A percentile compares a stretch with the other conserved stretches of the same genome.
phyloP scores from a whole-genome alignment of 2,113 vertebrate genomes.

The Xenus cinereus region DNA sequence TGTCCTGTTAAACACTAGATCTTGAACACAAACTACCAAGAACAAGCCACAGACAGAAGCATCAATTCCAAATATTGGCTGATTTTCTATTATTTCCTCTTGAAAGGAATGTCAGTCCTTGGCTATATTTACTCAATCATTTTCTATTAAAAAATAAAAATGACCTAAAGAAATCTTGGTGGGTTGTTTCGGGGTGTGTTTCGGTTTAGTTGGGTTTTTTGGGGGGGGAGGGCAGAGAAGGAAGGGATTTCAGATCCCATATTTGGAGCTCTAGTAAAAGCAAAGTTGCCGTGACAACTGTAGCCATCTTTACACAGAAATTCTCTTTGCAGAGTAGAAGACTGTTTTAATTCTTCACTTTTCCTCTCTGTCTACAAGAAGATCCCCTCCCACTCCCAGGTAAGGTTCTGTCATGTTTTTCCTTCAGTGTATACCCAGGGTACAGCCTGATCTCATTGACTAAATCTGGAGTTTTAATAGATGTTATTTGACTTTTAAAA shows the following conservation, averaged over 20 bases:
- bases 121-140: not conserved
- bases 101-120: not conserved
- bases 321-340: not conserved
- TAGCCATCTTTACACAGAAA: slow-evolving; percentile 31
- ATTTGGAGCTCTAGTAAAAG: slow-evolving; percentile 5
- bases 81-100: not conserved
- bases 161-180: not conserved
- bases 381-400: not conserved
- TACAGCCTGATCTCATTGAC: slow-evolving; percentile 38
- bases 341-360: not conserved
- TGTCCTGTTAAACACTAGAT: not conserved
- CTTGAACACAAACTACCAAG: not conserved
- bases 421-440: not conserved
- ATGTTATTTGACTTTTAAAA: slow-evolving; percentile 40
- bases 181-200: too few relatives aligned
- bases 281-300: slow-evolving; percentile 64
- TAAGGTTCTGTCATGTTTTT: not conserved
- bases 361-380: not conserved
- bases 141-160: not conserved
- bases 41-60: not conserved
- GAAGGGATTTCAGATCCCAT: not conserved
- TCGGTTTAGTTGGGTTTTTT: too few relatives aligned
- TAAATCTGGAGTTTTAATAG: slow-evolving; percentile 47
- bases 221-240: not conserved
- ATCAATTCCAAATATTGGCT: not conserved